Base-by-base conservation (phyloP, 1,140 invertebrate species). In the Globodera rostochiensis region DNA sequence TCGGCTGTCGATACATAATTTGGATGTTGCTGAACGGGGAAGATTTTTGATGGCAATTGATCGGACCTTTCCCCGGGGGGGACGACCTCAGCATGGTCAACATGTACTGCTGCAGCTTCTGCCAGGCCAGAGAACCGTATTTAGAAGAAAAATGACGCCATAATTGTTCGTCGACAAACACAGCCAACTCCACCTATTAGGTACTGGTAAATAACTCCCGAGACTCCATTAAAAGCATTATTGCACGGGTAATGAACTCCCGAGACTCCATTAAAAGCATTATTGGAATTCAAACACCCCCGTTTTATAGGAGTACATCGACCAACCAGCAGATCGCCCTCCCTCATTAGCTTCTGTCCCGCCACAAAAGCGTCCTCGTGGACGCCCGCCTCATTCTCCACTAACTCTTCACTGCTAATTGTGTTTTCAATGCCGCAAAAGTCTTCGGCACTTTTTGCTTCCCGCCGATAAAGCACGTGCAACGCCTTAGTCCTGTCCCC, bases 1-100 rank as follows among this genome's bases (percentile, higher is more conserved):
- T 87, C 60, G 88, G 89, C 76, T 89, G 88, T 45, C 86, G 80
- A 80, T 89, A 89, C 89, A 89, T 90, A 57, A 89, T 89, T 80
- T 89, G 89, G 75, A 89, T 90, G 83, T 89, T 90, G 80, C 90
- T 89, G 46, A 19, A 64, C 13, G 57, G 57, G 5, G 19, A 19
- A 3, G 3, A 7, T 0, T 53, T 53, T 36, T 36, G 2, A 36
- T 36, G 36, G 36, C 0, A 50, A 75, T 49, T 82, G 60, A 11
- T 50, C 57, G 36, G 36, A 36, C 36, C 3, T 36, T 36, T 36
- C 36, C 36, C 36, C 36, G 36, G 7, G 47, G 47, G 50, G 36
- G 73, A 57, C 50, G 50, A 70, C 21, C 74, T 76, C 15, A 83
- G 82, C 82, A 83, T 83, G 70, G 83, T 84, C 13, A 82, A n/a